These are phyloP conservation scores for Vicugna pacos DNA, from an alignment of 2,113 vertebrate species.

Conservation along the genomic window DNA sequence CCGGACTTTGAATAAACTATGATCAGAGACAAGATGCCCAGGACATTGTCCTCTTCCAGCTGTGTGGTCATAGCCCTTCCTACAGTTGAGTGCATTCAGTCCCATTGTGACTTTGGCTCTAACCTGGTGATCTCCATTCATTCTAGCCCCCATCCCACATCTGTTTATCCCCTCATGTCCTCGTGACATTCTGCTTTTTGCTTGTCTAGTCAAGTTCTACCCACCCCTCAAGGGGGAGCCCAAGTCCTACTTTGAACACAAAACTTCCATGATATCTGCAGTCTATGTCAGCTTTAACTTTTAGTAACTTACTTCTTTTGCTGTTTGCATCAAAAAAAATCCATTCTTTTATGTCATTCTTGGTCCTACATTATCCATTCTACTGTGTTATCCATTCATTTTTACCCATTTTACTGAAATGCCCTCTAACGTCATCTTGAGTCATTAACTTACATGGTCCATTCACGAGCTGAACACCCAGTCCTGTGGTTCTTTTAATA, in stretches of 20 bases:
- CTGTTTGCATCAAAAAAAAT: not conserved
- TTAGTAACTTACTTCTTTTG: not conserved
- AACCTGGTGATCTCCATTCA: accelerated
- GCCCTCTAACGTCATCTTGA: not conserved
- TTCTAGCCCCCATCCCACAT: not conserved
- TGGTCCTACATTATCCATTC: not conserved
- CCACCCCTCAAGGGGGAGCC: slow-evolving; percentile 70
- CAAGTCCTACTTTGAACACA: slow-evolving; percentile 8
- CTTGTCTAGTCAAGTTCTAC: not conserved
- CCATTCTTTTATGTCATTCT: not conserved
- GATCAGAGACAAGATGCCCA: not conserved
- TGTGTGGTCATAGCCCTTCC: not conserved
- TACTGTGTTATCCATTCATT: not conserved
- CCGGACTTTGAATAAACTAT: not conserved
- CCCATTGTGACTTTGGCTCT: not conserved
- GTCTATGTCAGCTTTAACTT: not conserved
- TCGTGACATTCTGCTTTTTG: not conserved
- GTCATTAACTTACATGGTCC: not conserved
- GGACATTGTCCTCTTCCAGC: not conserved
- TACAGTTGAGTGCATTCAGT: accelerated
- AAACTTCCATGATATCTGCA: not conserved
- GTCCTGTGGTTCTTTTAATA: not conserved
- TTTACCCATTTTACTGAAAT: slow-evolving; percentile 20
- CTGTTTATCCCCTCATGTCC: accelerated
- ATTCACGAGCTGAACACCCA: not conserved